Base-by-base conservation (phyloP, 2,113 vertebrate genomes). In the Rhinopomastus cyanomelas region DNA sequence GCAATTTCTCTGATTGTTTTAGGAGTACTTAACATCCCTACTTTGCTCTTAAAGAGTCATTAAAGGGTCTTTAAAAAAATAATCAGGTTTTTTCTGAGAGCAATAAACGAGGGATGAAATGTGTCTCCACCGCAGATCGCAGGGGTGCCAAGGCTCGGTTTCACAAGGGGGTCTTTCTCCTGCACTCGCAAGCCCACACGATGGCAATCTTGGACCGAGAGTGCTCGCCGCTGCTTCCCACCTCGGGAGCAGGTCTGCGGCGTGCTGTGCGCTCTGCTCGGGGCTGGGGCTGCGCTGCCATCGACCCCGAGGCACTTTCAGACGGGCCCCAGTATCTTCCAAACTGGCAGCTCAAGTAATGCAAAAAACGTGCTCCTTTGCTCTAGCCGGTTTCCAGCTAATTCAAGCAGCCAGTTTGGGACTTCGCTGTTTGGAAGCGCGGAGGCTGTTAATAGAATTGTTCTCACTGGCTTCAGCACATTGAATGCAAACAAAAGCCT, bases 161-260 rank as follows among this genome's bases (percentile, higher is more conserved):
- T 69, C 4, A 61, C 65, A 61, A n/a, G n/a, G n/a, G n/a, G n/a
- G 39, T 32, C 12, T 29, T 59, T 62, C 66, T 61, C 72, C 39
- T 68, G 18, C 89, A 66, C 4, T 18, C 5, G 3, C n/a, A 53
- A n/a, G 34, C 36, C 96, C 97, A 96, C 96, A 87, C 96, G 97
- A 96, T 97, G 97, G 97, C 96, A 97, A 65, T 90, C 91, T 96
- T 96, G 93, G 65, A 93, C 82, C 77, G 66, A 27, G 34, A 65
- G 77, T 86, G 36, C 27, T 21, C 30, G 55, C 66, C 51, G 52
- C 76, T 16, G 30, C 29, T 82, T 34, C 64, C 83, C 64, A 7
- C 74, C 69, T 8, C 7, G 57, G 59, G 62, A 76, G 36, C 21
- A 25, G 37, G 52, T 64, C 49, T 69, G 84, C 55, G 78, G 74